A percentile compares a stretch with the other conserved stretches of the same genome.
phyloP scores from a whole-genome alignment of 2,797 vertebrate species.

The Agapornis canus region DNA sequence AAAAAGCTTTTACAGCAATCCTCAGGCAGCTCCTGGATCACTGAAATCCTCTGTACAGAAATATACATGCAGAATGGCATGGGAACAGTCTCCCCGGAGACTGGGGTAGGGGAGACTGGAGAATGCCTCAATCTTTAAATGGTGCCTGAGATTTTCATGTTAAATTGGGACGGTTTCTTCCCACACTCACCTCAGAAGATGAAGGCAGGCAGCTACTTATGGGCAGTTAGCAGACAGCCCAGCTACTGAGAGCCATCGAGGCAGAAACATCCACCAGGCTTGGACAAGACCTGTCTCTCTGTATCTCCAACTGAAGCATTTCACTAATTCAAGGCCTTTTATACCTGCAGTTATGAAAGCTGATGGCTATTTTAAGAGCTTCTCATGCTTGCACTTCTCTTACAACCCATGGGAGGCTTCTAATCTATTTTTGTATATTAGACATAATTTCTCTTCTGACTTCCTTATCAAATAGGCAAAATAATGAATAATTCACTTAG shows the following conservation, averaged over 20 bases:
- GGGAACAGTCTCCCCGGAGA: constrained; percentile 36
- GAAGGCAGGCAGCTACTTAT: not conserved
- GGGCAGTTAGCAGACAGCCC: not conserved
- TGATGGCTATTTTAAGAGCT: constrained; percentile 15
- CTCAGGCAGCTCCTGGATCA: not conserved
- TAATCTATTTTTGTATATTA: constrained; percentile 35
- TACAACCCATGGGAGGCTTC: constrained; percentile 15
- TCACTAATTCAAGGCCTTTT: not conserved
- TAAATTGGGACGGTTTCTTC: not conserved
- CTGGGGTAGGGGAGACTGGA: not conserved
- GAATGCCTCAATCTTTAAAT: not conserved
- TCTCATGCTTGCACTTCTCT: not conserved
- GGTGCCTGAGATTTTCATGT: not conserved
- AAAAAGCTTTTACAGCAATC: not conserved
- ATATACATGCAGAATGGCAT: not conserved
- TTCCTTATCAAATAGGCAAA: constrained; percentile 21
- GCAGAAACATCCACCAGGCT: not conserved
- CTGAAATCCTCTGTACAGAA: not conserved
- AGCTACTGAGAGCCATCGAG: not conserved
- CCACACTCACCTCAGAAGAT: not conserved
- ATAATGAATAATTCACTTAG: constrained; percentile 48
- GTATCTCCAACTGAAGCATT: not conserved
- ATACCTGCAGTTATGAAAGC: not conserved
- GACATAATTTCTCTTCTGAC: not conserved
- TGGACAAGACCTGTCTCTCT: not conserved